Evolutionary conservation across 2,888 invertebrate genomes (phyloP).

Genomic region (Embidobia sp.): DNA sequence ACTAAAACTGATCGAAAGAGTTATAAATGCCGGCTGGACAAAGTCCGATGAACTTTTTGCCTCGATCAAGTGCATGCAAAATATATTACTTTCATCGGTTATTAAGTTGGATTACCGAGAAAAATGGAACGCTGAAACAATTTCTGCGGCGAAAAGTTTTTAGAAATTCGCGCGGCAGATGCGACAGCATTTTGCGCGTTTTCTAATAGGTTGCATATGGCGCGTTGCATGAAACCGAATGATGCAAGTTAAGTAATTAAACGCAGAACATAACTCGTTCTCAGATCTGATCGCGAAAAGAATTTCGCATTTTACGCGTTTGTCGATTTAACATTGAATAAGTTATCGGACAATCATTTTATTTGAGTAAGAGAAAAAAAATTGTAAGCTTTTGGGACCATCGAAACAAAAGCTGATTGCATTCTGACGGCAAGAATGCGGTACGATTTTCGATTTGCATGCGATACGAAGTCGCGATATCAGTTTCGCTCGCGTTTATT

Average conservation of each 20-base stretch:
- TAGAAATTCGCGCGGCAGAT: conserved; percentile 42
- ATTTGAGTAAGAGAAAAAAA: background rate
- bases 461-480: conserved; percentile 31
- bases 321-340: too few relatives aligned
- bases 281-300: conserved; percentile 29
- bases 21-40: too few relatives aligned
- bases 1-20: too few relatives aligned
- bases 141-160: conserved; percentile 24
- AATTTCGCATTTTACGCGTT: conserved; percentile 55
- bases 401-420: conserved; percentile 7
- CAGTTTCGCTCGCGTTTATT: conserved; percentile 47
- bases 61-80: too few relatives aligned
- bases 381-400: background rate
- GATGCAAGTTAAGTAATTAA: conserved; percentile 60
- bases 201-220: conserved; percentile 52
- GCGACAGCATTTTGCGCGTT: conserved; percentile 30
- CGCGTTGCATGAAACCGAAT: conserved; percentile 42
- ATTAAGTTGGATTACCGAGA: conserved; percentile 20
- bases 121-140: conserved; percentile 15
- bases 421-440: conserved; percentile 22
- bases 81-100: conserved; percentile 28
- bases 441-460: conserved; percentile 23
- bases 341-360: too few relatives aligned
- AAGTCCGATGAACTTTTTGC: too few relatives aligned
- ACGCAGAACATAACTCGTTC: conserved; percentile 48